A percentile compares a stretch with the other conserved stretches of the same genome.
Conservation (phyloP, 2,888 invertebrate genomes). For the Diachrysia chrysitis region DNA sequence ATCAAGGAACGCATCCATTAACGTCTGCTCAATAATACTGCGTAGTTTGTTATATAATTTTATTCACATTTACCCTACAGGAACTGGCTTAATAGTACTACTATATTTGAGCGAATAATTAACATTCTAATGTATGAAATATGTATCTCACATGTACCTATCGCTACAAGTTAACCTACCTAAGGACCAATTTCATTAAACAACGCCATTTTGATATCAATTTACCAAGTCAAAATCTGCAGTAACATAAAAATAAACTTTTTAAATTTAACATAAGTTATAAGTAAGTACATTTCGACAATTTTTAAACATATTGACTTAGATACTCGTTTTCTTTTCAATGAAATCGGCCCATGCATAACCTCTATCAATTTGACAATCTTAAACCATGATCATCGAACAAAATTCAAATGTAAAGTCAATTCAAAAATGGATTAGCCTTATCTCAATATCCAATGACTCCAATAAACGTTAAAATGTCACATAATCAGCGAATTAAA, state of each 20-base stretch:
- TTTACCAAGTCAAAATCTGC: slow-evolving; percentile 8
- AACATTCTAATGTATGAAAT: slow-evolving; percentile 45
- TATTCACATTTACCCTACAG: slow-evolving; percentile 75
- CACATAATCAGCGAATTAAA: slow-evolving; percentile 78
- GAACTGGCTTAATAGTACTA: slow-evolving; percentile 82
- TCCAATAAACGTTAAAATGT: slow-evolving; percentile 69
- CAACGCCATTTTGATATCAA: slow-evolving; percentile 16
- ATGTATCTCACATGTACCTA: slow-evolving; percentile 38
- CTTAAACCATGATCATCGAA: slow-evolving; percentile 35
- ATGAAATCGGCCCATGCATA: slow-evolving; percentile 31
- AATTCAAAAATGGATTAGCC: slow-evolving; percentile 45
- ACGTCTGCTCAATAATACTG: slow-evolving; percentile 33
- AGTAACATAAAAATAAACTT: slow-evolving; percentile 53
- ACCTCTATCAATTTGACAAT: slow-evolving; percentile 19
- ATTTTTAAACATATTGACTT: slow-evolving; percentile 44
- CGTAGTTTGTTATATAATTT: slow-evolving; percentile 49
- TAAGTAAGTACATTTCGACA: slow-evolving; percentile 15
- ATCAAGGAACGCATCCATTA: not conserved
- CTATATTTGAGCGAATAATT: slow-evolving; percentile 76
- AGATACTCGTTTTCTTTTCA: slow-evolving; percentile 21
- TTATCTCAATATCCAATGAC: slow-evolving; percentile 60
- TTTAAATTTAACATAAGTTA: slow-evolving; percentile 40
- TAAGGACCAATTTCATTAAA: slow-evolving; percentile 36
- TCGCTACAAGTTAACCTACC: slow-evolving; percentile 54
- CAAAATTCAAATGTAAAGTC: slow-evolving; percentile 35